A percentile compares a stretch with the other conserved stretches of the same genome.
Conservation (phyloP, 2,888 invertebrate genomes). For the Agonopterix subpropinquella region DNA sequence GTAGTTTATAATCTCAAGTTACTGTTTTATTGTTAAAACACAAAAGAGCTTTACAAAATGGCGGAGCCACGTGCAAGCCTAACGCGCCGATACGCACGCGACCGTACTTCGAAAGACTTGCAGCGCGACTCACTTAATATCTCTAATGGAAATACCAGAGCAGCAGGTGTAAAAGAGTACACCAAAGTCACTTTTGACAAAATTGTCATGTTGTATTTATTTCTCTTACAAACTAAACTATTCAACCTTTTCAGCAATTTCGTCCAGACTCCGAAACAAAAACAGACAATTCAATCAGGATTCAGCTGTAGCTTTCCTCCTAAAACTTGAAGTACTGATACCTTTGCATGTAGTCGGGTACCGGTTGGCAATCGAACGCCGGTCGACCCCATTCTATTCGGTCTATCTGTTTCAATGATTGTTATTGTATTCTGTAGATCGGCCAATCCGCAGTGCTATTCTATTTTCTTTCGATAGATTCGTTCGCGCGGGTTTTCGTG, state of each 20-base stretch:
- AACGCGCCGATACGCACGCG: too few species aligned
- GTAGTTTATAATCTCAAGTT: too few species aligned
- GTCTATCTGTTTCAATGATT: conserved; percentile 40
- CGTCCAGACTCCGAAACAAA: background rate
- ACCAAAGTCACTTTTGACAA: too few species aligned
- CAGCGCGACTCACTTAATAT: too few species aligned
- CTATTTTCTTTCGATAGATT: conserved; percentile 16
- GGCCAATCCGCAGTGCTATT: conserved; percentile 20
- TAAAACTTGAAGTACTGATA: conserved; percentile 1
- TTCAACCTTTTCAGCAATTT: background rate
- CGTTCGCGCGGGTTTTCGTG: conserved; percentile 7
- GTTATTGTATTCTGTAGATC: conserved; percentile 41
- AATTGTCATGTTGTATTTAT: too few species aligned
- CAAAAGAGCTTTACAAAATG: too few species aligned
- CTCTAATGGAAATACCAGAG: too few species aligned
- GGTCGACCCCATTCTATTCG: conserved; percentile 20
- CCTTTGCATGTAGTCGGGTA: background rate
- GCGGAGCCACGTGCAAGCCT: too few species aligned
- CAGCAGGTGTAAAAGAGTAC: too few species aligned
- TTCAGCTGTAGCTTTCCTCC: conserved; percentile 1
- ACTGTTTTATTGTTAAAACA: too few species aligned
- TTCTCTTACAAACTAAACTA: too few species aligned
- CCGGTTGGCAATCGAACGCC: conserved; percentile 11
- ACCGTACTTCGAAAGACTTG: too few species aligned
- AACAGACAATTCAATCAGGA: conserved; percentile 5